Evolutionary conservation across 92 coral and sea anemone species (phyloP).

Genomic region (Diadumene lineata): DNA sequence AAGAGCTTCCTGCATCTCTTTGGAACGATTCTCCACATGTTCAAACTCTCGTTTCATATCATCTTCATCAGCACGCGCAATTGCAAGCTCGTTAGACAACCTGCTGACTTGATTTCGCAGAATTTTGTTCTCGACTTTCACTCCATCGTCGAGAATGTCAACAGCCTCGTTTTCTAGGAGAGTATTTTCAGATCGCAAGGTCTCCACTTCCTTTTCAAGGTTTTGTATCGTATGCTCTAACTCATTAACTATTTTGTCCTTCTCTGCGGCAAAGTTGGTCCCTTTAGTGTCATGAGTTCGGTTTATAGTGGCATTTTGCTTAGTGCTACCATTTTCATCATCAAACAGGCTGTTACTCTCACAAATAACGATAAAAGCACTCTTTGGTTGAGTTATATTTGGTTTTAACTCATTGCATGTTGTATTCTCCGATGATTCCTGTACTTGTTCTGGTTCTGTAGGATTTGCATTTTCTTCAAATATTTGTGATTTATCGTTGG

Average conservation of each 20-base stretch:
- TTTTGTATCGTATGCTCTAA: background rate
- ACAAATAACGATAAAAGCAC: no score
- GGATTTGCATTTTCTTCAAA: background rate
- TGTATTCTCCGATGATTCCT: background rate
- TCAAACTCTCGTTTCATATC: conserved; percentile 32
- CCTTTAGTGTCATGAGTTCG: background rate
- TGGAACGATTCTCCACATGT: conserved; percentile 22
- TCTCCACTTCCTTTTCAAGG: conserved; percentile 21
- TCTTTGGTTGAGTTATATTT: no score
- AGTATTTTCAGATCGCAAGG: conserved; percentile 21
- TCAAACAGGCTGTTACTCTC: background rate
- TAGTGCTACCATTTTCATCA: background rate
- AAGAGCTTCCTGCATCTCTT: conserved; percentile 23
- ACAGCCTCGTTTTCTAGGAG: conserved; percentile 39
- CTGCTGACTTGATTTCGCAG: conserved; percentile 16
- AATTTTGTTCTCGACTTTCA: conserved; percentile 23
- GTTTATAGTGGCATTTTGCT: background rate
- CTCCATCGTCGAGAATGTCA: conserved; percentile 27
- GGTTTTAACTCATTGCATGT: no score
- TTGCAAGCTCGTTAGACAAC: conserved; percentile 8
- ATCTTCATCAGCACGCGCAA: conserved; percentile 12
- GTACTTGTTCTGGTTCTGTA: background rate
- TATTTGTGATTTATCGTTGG: no score
- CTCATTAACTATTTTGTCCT: conserved; percentile 10
- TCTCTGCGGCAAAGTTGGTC: background rate